These are phyloP conservation scores for Pollachius pollachius DNA, from an alignment of 2,113 vertebrate genomes.

Conservation along the genomic window DNA sequence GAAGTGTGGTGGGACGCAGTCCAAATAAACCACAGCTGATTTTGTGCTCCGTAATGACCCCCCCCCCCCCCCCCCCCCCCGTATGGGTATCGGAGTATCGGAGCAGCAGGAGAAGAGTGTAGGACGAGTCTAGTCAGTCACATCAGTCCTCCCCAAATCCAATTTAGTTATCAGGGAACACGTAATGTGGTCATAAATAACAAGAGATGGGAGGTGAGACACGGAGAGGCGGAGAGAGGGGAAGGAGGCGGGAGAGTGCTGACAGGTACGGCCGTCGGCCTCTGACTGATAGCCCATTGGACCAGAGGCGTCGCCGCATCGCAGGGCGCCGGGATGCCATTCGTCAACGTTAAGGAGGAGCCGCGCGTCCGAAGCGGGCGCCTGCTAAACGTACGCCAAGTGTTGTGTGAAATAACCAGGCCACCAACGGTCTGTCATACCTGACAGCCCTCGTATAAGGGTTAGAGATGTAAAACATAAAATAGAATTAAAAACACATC, in stretches of 20 bases:
- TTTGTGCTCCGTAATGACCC: constrained; percentile 49
- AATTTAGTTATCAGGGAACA: constrained; percentile 31
- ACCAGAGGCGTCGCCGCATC: constrained; percentile 75
- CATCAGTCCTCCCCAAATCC: constrained; percentile 21
- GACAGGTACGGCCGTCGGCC: constrained; percentile 69
- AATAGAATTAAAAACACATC: too few relatives aligned
- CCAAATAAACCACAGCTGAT: constrained; percentile 67
- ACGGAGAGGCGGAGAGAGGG: neutral
- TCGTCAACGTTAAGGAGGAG: constrained; percentile 84
- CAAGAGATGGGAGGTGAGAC: constrained; percentile 29
- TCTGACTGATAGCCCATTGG: constrained; percentile 77
- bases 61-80: too few relatives aligned
- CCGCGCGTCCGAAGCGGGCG: constrained; percentile 45
- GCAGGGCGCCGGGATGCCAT: constrained; percentile 78
- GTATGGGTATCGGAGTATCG: neutral
- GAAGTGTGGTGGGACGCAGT: constrained; percentile 29
- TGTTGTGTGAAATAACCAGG: too few relatives aligned
- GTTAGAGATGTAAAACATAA: too few relatives aligned
- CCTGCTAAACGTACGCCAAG: too few relatives aligned
- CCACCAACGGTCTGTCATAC: too few relatives aligned
- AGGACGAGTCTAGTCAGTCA: constrained; percentile 1
- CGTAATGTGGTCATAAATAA: constrained; percentile 37
- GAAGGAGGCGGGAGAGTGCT: constrained; percentile 37
- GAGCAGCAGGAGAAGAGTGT: neutral
- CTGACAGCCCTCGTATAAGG: too few relatives aligned